Percentiles rank a stretch among this genome's conserved stretches.
These are phyloP conservation scores for Dynastes tityus DNA, from an alignment of 2,888 invertebrate genomes.

Conservation along the genomic window DNA sequence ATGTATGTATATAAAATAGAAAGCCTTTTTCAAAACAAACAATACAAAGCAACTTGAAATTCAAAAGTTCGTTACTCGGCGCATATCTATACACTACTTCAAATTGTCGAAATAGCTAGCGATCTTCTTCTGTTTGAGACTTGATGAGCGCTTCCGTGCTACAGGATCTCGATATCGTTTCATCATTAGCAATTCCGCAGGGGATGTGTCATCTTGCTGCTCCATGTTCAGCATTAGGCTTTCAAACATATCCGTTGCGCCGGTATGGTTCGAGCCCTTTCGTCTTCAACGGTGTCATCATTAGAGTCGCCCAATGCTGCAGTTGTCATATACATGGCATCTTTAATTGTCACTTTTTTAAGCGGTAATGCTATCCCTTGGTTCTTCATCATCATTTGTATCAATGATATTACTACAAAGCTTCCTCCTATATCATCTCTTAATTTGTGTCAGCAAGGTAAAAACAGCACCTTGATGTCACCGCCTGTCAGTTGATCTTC, in stretches of 20 bases:
- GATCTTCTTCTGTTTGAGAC: background rate
- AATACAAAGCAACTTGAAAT: background rate
- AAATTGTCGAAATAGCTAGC: background rate
- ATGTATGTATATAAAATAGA: too few relatives aligned
- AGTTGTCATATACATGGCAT: background rate
- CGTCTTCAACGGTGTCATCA: background rate
- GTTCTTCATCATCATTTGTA: background rate
- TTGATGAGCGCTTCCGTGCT: too few relatives aligned
- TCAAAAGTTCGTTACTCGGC: background rate
- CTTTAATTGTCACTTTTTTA: slow-evolving; percentile 11
- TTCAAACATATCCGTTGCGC: background rate
- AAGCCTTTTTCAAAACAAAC: background rate
- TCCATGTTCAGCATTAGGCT: background rate
- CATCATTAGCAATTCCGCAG: background rate
- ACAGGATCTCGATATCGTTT: too few relatives aligned
- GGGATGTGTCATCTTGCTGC: background rate
- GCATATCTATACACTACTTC: background rate
- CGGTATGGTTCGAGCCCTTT: background rate
- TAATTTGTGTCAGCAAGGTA: background rate
- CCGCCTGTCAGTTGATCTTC: background rate
- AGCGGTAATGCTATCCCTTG: slow-evolving; percentile 2
- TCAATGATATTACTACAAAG: too few relatives aligned
- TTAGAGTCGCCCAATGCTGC: background rate
- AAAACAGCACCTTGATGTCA: background rate
- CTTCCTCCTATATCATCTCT: too few relatives aligned